phyloP scores from a whole-genome alignment of 37 sponge, comb jelly and placozoan species.

The Tethya wilhelma region DNA sequence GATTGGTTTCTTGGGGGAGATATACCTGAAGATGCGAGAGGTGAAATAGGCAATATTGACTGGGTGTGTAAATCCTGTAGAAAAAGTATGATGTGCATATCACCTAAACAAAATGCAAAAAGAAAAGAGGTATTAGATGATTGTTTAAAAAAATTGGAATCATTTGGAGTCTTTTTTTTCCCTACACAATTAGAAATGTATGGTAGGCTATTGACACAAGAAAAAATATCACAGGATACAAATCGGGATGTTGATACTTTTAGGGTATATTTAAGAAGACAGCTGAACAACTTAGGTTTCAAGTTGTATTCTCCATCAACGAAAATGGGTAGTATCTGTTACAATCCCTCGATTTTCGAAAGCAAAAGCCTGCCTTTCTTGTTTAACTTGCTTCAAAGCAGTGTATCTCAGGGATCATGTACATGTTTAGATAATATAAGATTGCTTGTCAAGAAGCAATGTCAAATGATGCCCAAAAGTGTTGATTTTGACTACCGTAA shows the following conservation, averaged over 20 bases:
- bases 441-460: not conserved
- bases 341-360: not conserved
- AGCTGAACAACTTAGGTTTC: not conserved
- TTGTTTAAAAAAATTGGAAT: not conserved
- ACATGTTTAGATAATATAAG: not conserved
- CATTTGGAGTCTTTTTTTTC: not conserved
- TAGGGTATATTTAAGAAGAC: not conserved
- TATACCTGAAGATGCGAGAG: no score
- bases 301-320: not conserved
- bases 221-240: not conserved
- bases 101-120: not conserved
- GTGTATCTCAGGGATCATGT: not conserved
- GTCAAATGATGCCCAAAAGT: not conserved
- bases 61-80: not conserved
- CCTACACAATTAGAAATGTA: not conserved
- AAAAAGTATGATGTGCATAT: not conserved
- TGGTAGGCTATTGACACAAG: not conserved
- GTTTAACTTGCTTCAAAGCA: not conserved
- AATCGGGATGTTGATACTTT: not conserved
- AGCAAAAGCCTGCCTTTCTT: not conserved
- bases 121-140: not conserved
- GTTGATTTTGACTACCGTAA: not conserved
- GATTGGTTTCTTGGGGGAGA: no score
- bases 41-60: constrained; percentile 3
- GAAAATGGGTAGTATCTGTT: not conserved